Base-by-base conservation (phyloP, 2,113 vertebrate species). In the Thymallus thymallus region DNA sequence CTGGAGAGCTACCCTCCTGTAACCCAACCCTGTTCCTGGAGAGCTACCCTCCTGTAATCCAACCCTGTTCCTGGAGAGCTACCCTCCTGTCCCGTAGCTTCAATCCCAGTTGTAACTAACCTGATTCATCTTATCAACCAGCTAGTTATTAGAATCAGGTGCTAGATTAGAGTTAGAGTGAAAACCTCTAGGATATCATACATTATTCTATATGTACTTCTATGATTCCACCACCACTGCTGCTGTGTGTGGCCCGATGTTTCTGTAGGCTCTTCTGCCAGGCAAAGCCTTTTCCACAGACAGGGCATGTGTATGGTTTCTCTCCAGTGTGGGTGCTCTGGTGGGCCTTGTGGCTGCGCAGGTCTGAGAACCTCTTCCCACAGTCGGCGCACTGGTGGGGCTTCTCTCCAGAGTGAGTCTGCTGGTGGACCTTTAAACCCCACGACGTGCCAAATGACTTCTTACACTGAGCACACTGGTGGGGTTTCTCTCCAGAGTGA, bases 281-380 rank as follows among this genome's bases (percentile, higher is more conserved):
- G 12, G n/a, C 61, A 63, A 63, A 63, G 22, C 26, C 61, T 26
- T 63, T 63, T 26, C 70, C 69, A 7, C 48, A 0, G 10, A 58
- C 32, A 26, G 1, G 70, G 62, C 68, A 86, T 56, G 75, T 41
- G 75, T 74, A 66, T 6, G 61, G 73, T 76, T 80, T 82, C 70
- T 26, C 26, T 23, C 10, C 23, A 26, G 6, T 63, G 10, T 26
- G 61, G 61, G 12, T 63, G 61, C 61, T 9, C 24, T 16, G 22
- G 61, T 63, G 22, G 61, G 29, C 18, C 2, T 0, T 0, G 45
- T 2, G 46, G 51, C 51, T 10, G 30, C 22, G 7, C 62, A 62
- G 35, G 76, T 78, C 51, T 70, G 80, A 0, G 24, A 72, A 46
- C 48, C 23, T 29, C 48, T 70, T 32, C 48, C 51, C 23, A 10